Base-by-base conservation (phyloP, 1,140 invertebrate species). In the Leptestheria dahalacensis region DNA sequence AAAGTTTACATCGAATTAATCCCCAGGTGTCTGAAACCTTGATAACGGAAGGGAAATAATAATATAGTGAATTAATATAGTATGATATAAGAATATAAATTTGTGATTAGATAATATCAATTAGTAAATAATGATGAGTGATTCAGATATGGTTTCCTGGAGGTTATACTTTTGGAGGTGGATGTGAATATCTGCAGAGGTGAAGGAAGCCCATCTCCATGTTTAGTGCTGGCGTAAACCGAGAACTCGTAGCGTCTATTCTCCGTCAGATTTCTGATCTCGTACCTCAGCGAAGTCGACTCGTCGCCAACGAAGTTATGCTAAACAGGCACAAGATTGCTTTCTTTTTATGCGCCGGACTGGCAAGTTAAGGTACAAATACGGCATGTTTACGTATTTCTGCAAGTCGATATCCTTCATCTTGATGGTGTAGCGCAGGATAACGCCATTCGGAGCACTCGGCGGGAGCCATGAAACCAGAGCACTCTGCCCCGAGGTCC, bases 391-490 rank as follows among this genome's bases (percentile, higher is more conserved):
- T 57, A 59, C 61, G 52, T 60, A 29, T 9, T 65, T 65, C 21
- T 61, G 29, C 2, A 59, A 48, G 20, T 61, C 62, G 3, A 49
- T 26, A n/a, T 51, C 48, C 20, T 61, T 47, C 26, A 69, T 60
- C 56, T 71, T 71, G 21, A 74, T 51, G 12, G 64, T 69, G 61
- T 72, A 74, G 52, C 68, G 64, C 6, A 53, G 68, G 11, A 73
- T 52, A 29, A 68, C 55, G 1, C 72, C 72, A 61, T 72, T 74
- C 2, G 66, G 64, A 25, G 66, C 63, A 4, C 59, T 46, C 11
- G 73, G 72, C n/a, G 64, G 66, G 59, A 64, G 67, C 73, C 73
- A 74, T 6, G 69, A 63, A 1, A 74, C 68, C 54, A 72, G 48
- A 12, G 73, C 63, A 25, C 65, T 66, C 29, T 57, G 67, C 29